phyloP scores from a whole-genome alignment of 2,888 invertebrate species.

The Epsilonema sp. region DNA sequence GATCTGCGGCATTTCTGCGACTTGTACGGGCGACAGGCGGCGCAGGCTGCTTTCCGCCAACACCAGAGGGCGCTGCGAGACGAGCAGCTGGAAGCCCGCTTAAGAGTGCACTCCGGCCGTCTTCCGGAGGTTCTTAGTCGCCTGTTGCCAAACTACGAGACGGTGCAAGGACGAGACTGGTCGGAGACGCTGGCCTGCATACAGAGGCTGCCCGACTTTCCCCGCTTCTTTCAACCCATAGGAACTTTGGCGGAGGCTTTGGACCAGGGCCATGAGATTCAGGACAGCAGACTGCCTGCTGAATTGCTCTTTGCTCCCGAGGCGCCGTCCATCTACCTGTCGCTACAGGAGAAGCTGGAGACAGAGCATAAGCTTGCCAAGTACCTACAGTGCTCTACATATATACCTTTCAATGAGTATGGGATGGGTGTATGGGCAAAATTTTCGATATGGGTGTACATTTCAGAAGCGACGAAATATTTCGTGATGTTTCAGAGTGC shows the following conservation, averaged over 20 bases:
- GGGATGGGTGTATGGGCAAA: slow-evolving; percentile 36
- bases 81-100: slow-evolving; percentile 52
- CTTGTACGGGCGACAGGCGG: slow-evolving; percentile 64
- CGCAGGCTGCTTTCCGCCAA: slow-evolving; percentile 54
- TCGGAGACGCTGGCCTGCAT: slow-evolving; percentile 61
- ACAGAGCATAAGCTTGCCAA: slow-evolving; percentile 17
- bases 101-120: slow-evolving; percentile 54
- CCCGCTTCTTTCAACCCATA: slow-evolving; percentile 45
- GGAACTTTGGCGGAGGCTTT: too few relatives aligned
- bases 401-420: too few relatives aligned
- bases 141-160: slow-evolving; percentile 46
- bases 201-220: slow-evolving; percentile 73
- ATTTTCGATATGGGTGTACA: slow-evolving; percentile 32
- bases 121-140: slow-evolving; percentile 54
- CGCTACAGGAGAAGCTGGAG: slow-evolving; percentile 45
- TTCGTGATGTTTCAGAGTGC: too few relatives aligned
- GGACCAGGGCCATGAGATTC: slow-evolving; percentile 16
- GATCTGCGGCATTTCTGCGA: slow-evolving; percentile 68
- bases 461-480: too few relatives aligned
- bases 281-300: neutral
- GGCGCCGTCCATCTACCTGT: neutral
- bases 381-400: too few relatives aligned
- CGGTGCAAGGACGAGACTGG: slow-evolving; percentile 48
- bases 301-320: slow-evolving; percentile 3
- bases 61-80: slow-evolving; percentile 61